Conservation (phyloP, 2,888 invertebrate species). For the Drosophila peninsularis region DNA sequence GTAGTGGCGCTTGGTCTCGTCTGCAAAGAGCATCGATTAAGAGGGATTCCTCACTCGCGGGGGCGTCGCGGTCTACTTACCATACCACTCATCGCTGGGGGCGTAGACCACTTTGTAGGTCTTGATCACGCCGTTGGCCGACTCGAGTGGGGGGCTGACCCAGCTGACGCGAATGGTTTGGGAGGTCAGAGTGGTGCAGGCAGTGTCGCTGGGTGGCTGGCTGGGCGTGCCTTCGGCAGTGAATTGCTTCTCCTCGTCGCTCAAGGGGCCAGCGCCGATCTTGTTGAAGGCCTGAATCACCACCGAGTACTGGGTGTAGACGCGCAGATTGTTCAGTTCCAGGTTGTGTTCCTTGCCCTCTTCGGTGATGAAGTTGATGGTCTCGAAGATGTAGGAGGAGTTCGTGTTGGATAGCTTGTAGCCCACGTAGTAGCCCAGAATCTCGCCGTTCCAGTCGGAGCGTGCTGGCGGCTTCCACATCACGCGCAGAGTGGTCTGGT, state of each 20-base stretch:
- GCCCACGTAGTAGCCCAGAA: conserved; percentile 95
- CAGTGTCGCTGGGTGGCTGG: conserved; percentile 95
- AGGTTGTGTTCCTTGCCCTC: conserved; percentile 95
- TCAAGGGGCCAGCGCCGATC: conserved; percentile 96
- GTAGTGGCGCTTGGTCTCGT: conserved; percentile 95
- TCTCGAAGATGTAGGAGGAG: conserved; percentile 95
- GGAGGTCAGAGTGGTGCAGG: conserved; percentile 96
- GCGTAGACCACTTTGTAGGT: conserved; percentile 98
- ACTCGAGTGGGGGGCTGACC: conserved; percentile 95
- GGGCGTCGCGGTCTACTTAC: conserved; percentile 86
- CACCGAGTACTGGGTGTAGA: conserved; percentile 97
- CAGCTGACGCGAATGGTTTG: conserved; percentile 97
- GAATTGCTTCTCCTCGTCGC: conserved; percentile 94
- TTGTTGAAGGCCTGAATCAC: conserved; percentile 98
- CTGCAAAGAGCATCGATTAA: conserved; percentile 83
- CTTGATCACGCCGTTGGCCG: conserved; percentile 97
- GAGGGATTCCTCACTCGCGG: rapidly evolving
- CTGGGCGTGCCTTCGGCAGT: conserved; percentile 97
- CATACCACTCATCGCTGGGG: conserved; percentile 96
- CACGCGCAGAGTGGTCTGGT: conserved; percentile 94
- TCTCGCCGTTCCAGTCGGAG: conserved; percentile 96
- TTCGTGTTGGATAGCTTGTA: conserved; percentile 93
- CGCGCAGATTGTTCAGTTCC: conserved; percentile 92
- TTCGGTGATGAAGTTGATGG: conserved; percentile 95
- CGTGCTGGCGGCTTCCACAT: conserved; percentile 96